Conservation (phyloP, 1,140 invertebrate genomes). For the Meloidogyne chitwoodi region DNA sequence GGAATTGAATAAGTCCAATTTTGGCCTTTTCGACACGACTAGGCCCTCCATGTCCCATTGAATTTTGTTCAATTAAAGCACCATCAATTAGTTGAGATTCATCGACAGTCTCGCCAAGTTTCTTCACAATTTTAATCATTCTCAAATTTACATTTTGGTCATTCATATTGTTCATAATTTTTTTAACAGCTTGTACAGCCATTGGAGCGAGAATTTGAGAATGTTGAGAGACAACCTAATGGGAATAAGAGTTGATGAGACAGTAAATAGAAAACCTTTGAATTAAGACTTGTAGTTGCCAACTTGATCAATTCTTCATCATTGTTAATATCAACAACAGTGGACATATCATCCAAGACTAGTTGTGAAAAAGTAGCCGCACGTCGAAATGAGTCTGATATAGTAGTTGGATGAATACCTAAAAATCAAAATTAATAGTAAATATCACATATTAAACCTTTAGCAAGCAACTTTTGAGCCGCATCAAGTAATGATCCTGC, state of each 20-base stretch:
- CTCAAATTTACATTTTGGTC: slow-evolving; percentile 71
- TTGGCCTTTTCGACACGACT: slow-evolving; percentile 92
- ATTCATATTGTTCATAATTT: slow-evolving; percentile 71
- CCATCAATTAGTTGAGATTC: slow-evolving; percentile 94
- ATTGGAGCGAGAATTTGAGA: slow-evolving; percentile 87
- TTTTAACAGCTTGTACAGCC: slow-evolving; percentile 91
- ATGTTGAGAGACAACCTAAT: slow-evolving; percentile 84
- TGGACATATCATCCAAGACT: slow-evolving; percentile 80
- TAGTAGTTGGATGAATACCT: slow-evolving; percentile 91
- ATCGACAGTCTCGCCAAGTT: slow-evolving; percentile 84
- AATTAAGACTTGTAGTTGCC: slow-evolving; percentile 93
- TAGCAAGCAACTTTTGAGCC: slow-evolving; percentile 81
- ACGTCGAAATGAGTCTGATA: slow-evolving; percentile 91
- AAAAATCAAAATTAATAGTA: slow-evolving; percentile 15
- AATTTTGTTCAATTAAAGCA: slow-evolving; percentile 83
- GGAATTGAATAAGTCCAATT: slow-evolving; percentile 98
- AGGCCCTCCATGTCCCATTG: slow-evolving; percentile 80
- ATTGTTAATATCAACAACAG: slow-evolving; percentile 79
- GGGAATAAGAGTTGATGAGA: not conserved
- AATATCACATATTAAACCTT: slow-evolving; percentile 64
- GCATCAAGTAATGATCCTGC: slow-evolving; percentile 91
- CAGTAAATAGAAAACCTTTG: no score
- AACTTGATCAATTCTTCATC: slow-evolving; percentile 82
- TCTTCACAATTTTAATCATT: slow-evolving; percentile 92
- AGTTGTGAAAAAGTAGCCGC: slow-evolving; percentile 79